phyloP scores from a whole-genome alignment of 1,140 invertebrate genomes.

The Ceratina calcarata region DNA sequence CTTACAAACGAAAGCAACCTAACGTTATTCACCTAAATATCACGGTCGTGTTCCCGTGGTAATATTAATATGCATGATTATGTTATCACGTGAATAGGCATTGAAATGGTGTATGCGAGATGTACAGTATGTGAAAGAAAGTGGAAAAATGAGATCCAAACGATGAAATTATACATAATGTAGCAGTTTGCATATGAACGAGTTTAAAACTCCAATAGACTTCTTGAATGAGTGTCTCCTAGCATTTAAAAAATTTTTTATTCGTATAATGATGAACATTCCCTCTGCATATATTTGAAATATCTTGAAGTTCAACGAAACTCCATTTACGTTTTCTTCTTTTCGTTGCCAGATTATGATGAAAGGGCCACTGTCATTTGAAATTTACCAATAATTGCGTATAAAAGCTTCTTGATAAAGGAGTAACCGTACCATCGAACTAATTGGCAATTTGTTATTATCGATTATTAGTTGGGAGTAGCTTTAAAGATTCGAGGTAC shows the following conservation, averaged over 20 bases:
- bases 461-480: neutral
- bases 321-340: neutral
- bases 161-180: neutral
- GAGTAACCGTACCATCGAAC: neutral
- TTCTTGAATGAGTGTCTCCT: too few relatives aligned
- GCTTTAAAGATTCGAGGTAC: neutral
- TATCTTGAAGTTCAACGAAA: too few relatives aligned
- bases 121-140: neutral
- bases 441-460: slow-evolving; percentile 24
- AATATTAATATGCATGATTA: neutral
- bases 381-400: neutral
- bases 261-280: too few relatives aligned
- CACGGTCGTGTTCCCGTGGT: neutral
- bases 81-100: neutral
- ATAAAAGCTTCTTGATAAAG: neutral
- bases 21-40: neutral
- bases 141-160: neutral
- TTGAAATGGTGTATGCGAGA: neutral
- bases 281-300: too few relatives aligned
- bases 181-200: too few relatives aligned
- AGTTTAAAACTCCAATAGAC: too few relatives aligned
- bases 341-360: neutral
- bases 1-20: neutral
- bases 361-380: neutral
- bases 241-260: too few relatives aligned